Conservation (phyloP, 2,888 invertebrate species). For the Mechanitis messenoides region DNA sequence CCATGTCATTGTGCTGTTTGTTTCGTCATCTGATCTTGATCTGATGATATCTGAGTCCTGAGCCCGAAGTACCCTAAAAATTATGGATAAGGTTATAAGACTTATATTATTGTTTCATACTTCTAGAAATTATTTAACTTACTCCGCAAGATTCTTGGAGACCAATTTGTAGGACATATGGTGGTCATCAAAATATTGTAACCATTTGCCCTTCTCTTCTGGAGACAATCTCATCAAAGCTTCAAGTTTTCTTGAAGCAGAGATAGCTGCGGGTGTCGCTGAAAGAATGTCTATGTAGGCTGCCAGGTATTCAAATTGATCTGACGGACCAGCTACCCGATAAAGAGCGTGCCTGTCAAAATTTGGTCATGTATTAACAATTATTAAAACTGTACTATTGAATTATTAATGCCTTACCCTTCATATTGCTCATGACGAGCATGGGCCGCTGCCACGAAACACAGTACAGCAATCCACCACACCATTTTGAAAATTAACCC, state of each 20-base stretch:
- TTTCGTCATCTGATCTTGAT: constrained; percentile 37
- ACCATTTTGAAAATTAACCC: constrained; percentile 42
- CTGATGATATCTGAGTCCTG: constrained; percentile 48
- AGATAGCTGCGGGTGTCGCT: constrained; percentile 42
- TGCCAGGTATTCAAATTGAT: constrained; percentile 47
- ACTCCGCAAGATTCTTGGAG: constrained; percentile 60
- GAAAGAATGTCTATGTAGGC: constrained; percentile 51
- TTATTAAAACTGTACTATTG: not conserved
- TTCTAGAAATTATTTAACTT: constrained; percentile 29
- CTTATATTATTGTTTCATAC: not conserved
- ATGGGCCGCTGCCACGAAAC: constrained; percentile 42
- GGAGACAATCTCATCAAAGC: constrained; percentile 55
- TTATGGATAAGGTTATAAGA: not conserved
- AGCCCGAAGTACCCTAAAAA: constrained; percentile 51
- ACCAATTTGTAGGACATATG: constrained; percentile 49
- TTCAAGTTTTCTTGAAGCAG: constrained; percentile 49
- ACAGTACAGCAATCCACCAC: constrained; percentile 42
- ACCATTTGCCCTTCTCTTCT: constrained; percentile 53
- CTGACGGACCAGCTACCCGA: constrained; percentile 47
- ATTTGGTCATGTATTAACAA: not conserved
- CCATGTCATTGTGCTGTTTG: constrained; percentile 53
- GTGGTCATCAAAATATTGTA: constrained; percentile 48
- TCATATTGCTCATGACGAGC: constrained; percentile 65
- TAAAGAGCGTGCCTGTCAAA: constrained; percentile 56
- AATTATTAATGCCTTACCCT: constrained; percentile 42